Conservation (phyloP, 2,888 invertebrate species). For the Himalopsyche anomala region DNA sequence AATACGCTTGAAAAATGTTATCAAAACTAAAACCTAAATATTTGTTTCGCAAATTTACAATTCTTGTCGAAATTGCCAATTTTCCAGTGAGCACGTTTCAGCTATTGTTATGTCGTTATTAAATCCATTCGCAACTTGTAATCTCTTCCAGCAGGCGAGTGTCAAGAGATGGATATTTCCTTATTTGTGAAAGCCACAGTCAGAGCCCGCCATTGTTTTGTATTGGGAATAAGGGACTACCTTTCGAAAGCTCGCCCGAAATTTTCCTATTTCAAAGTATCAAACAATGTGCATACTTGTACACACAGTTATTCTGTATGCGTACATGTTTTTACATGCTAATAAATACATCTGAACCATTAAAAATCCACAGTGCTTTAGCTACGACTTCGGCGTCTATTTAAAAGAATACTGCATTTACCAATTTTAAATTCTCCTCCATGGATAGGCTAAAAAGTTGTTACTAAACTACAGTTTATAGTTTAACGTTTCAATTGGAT, state of each 20-base stretch:
- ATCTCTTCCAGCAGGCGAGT: constrained; percentile 20
- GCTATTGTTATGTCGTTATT: constrained; percentile 28
- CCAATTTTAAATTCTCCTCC: no score
- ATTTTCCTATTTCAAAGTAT: constrained; percentile 61
- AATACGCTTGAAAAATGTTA: no score
- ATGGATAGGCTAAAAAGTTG: no score
- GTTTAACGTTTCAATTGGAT: no score
- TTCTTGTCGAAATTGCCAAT: neutral
- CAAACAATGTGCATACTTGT: constrained; percentile 33
- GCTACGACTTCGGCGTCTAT: neutral
- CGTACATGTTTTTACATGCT: neutral
- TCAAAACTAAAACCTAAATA: neutral
- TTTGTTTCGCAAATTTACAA: neutral
- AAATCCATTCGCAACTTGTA: constrained; percentile 55
- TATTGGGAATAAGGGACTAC: constrained; percentile 62
- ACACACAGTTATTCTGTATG: neutral
- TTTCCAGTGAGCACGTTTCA: neutral
- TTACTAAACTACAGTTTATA: no score
- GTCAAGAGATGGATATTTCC: constrained; percentile 60
- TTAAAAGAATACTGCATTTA: neutral
- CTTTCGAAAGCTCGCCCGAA: constrained; percentile 52
- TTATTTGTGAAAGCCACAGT: constrained; percentile 53
- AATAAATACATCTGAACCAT: neutral
- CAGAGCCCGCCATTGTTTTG: constrained; percentile 55
- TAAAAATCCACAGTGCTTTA: neutral